Percentiles rank a stretch among this genome's conserved stretches.
Conservation (phyloP, 2,888 invertebrate species). For the Dioctria linearis region DNA sequence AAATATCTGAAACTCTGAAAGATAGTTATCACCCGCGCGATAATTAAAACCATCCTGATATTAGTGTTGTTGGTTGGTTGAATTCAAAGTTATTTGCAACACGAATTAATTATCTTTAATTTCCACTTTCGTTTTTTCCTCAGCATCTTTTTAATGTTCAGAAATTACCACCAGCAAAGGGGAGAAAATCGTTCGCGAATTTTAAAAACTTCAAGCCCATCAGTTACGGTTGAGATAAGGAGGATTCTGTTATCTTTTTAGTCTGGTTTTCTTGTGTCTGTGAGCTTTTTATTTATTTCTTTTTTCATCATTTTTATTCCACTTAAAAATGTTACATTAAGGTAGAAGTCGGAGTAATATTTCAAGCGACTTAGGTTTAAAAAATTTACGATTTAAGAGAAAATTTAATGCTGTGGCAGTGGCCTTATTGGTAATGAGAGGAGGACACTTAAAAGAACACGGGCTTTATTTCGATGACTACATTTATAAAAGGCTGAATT, state of each 20-base stretch:
- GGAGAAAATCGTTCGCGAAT: not conserved
- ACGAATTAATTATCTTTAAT: conserved; percentile 12
- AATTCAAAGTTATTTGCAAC: not conserved
- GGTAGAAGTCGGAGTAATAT: no score
- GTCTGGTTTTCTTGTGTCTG: no score
- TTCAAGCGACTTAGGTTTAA: no score
- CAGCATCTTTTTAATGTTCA: not conserved
- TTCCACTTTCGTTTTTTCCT: not conserved
- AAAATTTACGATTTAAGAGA: no score
- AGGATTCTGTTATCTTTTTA: not conserved
- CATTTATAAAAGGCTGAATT: no score
- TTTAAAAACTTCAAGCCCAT: not conserved
- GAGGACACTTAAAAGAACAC: no score
- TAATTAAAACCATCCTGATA: conserved; percentile 1
- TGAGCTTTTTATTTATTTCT: no score
- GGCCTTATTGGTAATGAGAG: no score
- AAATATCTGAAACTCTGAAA: not conserved
- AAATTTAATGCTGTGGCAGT: no score
- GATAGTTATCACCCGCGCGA: not conserved
- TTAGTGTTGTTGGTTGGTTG: not conserved
- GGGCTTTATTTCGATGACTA: no score
- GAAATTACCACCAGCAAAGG: not conserved
- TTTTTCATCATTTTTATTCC: no score
- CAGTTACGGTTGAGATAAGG: conserved; percentile 8
- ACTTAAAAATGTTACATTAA: no score